A percentile compares a stretch with the other conserved stretches of the same genome.
Evolutionary conservation across 2,888 invertebrate genomes (phyloP).

Genomic region (Orgyia antiqua): DNA sequence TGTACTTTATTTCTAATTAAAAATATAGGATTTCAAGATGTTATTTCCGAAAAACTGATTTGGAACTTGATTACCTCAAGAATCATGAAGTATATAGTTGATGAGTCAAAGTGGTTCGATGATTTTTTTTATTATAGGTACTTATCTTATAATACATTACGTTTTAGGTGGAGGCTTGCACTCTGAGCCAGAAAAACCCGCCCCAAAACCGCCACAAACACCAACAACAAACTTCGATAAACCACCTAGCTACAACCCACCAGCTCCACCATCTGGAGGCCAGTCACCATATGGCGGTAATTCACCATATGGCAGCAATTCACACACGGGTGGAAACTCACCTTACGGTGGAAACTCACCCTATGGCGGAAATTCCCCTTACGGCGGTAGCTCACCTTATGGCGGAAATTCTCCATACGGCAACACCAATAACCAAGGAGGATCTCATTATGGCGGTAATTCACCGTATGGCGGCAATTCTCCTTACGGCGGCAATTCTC

Average conservation of each 20-base stretch:
- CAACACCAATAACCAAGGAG: slow-evolving; percentile 31
- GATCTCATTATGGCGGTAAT: slow-evolving; percentile 25
- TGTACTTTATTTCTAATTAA: no score
- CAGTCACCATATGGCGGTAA: slow-evolving; percentile 27
- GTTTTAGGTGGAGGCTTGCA: slow-evolving; percentile 50
- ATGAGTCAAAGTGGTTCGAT: no score
- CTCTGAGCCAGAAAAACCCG: slow-evolving; percentile 50
- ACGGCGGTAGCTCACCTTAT: slow-evolving; percentile 16
- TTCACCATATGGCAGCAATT: slow-evolving; percentile 14
- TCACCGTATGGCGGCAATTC: slow-evolving; percentile 30
- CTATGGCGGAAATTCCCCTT: slow-evolving; percentile 26
- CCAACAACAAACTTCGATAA: slow-evolving; percentile 49
- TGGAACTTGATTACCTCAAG: no score
- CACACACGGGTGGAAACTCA: slow-evolving; percentile 21
- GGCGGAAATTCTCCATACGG: slow-evolving; percentile 20
- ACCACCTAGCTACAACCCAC: slow-evolving; percentile 63
- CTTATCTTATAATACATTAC: background rate
- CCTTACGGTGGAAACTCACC: slow-evolving; percentile 24
- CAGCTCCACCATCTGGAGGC: slow-evolving; percentile 48
- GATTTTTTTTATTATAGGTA: no score
- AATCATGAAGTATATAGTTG: no score
- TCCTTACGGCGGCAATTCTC: slow-evolving; percentile 28
- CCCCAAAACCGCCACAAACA: slow-evolving; percentile 48
- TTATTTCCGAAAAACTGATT: no score
- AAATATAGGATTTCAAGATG: no score